Evolutionary conservation across 2,888 invertebrate genomes (phyloP), one percentile per base, ranked within the genome.

Genomic region (Epicampocera succincta): DNA sequence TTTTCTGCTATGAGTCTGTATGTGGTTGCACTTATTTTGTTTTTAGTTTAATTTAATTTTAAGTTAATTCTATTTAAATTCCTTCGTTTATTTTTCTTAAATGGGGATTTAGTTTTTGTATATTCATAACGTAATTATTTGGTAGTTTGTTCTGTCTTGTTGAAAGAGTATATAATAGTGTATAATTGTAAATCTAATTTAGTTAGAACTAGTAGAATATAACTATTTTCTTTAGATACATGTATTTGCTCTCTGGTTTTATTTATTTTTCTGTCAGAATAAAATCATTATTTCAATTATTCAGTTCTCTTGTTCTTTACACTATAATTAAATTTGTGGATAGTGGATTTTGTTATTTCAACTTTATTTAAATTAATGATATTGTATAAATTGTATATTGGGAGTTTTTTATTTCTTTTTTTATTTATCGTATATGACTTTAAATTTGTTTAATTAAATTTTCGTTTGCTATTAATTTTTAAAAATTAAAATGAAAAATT

Each of bases 401-500:
- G 80, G 73, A 77, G 65, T 65, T 65, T 40, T 54, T 82, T 42
- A 61, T 52, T 73, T 52, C n/a, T 46, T 58, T 56, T n/a, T 44
- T 52, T 54, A 33, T 63, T 77, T 44, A 48, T 76, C 76, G 72
- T 77, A 76, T 69, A 78, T 77, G 68, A 56, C 76, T 63, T 77
- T 72, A 65, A 58, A 65, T 76, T 69, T 74, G 13, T 48, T 69
- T 40, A 56, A 60, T 71, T 76, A 76, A 80, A 63, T 80, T 83
- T 77, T 74, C 79, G 83, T 78, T 84, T 85, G 85, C 75, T 85
- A 86, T 85, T 86, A 84, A 85, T 83, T 90, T 60, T 44, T 38
- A 40, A 66, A 66, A 79, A 60, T 60, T 87, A 88, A 89, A 89
- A 89, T 88, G 88, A 90, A 90, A 89, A 90, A 90, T 90, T 90